phyloP scores from a whole-genome alignment of 30 jellyfish, hydroid and myxozoan species.

The Pelagia noctiluca region DNA sequence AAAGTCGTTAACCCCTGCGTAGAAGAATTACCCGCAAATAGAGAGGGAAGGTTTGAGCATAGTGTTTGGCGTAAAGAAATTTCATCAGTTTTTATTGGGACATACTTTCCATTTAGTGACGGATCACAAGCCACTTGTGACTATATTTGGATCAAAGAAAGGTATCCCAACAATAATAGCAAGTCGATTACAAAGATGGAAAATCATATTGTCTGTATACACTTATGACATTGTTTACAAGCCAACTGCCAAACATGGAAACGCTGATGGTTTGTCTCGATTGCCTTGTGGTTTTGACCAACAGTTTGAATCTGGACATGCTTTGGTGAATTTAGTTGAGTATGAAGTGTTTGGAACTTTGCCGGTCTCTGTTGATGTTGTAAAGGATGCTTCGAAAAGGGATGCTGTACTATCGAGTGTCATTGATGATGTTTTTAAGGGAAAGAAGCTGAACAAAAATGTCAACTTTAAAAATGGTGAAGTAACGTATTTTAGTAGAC shows the following conservation, averaged over 20 bases:
- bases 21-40: conserved; percentile 48
- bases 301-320: conserved; percentile 78
- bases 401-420: conserved; percentile 72
- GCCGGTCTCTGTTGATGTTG: conserved; percentile 67
- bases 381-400: conserved; percentile 59
- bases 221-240: conserved; percentile 51
- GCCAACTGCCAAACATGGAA: conserved; percentile 72
- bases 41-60: conserved; percentile 74
- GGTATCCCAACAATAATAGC: conserved; percentile 73
- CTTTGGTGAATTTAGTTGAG: conserved; percentile 61
- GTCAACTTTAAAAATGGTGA: conserved; percentile 57
- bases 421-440: conserved; percentile 62
- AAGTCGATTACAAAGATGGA: conserved; percentile 69
- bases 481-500: conserved; percentile 49
- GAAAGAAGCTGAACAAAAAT: conserved; percentile 62
- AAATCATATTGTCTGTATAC: conserved; percentile 59
- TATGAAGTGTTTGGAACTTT: conserved; percentile 71
- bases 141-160: conserved; percentile 68
- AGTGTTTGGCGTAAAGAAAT: conserved; percentile 70
- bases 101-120: conserved; percentile 62
- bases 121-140: conserved; percentile 66
- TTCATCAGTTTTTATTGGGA: conserved; percentile 63
- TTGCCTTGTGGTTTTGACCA: conserved; percentile 69
- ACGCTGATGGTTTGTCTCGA: conserved; percentile 74
- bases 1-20: conserved; percentile 60